These are phyloP conservation scores for Bostrychus sinensis DNA, from an alignment of 2,113 vertebrate species.

Conservation along the genomic window DNA sequence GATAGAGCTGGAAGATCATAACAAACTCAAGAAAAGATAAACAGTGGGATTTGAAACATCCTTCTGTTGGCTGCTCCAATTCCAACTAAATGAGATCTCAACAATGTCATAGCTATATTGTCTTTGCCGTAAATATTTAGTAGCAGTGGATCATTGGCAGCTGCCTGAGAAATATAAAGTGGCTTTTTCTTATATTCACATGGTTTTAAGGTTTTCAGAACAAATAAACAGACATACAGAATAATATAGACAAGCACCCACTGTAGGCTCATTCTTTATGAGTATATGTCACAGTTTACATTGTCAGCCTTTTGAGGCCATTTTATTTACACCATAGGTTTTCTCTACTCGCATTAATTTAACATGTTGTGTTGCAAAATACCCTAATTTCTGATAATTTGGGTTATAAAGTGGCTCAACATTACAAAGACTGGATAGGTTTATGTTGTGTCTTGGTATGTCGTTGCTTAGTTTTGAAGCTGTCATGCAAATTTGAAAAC, in stretches of 20 bases:
- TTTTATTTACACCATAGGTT: too few species aligned
- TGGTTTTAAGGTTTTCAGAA: neutral
- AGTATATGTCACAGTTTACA: neutral
- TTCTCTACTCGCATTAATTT: too few species aligned
- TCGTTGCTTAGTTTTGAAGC: slow-evolving; percentile 1
- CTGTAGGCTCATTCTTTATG: neutral
- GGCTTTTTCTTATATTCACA: slow-evolving; percentile 20
- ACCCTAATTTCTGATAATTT: too few species aligned
- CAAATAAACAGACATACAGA: too few species aligned
- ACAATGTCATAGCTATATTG: slow-evolving; percentile 3
- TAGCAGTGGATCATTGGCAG: slow-evolving; percentile 10
- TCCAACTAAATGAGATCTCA: slow-evolving; percentile 25
- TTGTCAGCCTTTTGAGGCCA: neutral
- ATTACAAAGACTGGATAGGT: neutral
- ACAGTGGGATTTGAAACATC: slow-evolving; percentile 59
- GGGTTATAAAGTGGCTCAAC: neutral
- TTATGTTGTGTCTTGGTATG: neutral
- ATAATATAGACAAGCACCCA: neutral
- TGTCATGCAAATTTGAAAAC: slow-evolving; percentile 4
- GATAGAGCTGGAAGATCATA: slow-evolving; percentile 59
- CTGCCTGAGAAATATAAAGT: slow-evolving; percentile 14
- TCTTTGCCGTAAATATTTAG: slow-evolving; percentile 29
- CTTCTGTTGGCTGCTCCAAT: slow-evolving; percentile 45
- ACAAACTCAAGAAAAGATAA: slow-evolving; percentile 66
- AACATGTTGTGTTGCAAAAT: too few species aligned